Evolutionary conservation across 2,888 invertebrate species (phyloP).

Genomic region (Rotaria socialis): DNA sequence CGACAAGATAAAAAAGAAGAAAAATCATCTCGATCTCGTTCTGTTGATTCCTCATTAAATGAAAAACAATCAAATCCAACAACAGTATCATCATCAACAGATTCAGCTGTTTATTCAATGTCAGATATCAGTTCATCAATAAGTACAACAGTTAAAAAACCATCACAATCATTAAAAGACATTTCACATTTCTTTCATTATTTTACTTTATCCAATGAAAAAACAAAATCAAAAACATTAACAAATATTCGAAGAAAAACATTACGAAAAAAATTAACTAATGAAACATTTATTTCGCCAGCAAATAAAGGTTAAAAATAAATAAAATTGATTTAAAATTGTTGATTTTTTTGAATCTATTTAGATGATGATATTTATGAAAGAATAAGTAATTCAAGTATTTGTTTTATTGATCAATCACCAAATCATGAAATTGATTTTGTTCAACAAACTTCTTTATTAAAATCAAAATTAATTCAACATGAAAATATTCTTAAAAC

Average conservation of each 20-base stretch:
- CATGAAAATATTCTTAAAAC: not conserved
- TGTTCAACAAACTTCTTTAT: not conserved
- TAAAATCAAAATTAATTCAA: conserved; percentile 23
- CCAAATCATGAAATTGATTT: not conserved
- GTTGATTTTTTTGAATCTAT: not conserved
- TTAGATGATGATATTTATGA: conserved; percentile 27
- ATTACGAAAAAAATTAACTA: not conserved
- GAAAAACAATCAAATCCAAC: not conserved
- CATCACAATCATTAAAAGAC: not conserved
- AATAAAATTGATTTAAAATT: not conserved
- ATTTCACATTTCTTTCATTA: conserved; percentile 20
- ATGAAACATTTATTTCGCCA: not conserved
- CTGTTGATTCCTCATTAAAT: conserved; percentile 7
- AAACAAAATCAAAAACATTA: not conserved
- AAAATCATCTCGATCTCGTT: conserved; percentile 6
- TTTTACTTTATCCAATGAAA: not conserved
- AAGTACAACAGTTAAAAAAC: not conserved
- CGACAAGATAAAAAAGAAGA: conserved; percentile 8
- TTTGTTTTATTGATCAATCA: conserved; percentile 25
- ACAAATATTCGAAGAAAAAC: conserved; percentile 5
- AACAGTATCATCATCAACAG: conserved; percentile 4
- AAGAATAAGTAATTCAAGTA: conserved; percentile 31
- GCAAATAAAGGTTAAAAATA: not conserved
- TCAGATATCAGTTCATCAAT: conserved; percentile 28
- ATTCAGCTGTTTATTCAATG: conserved; percentile 26